These are phyloP conservation scores for Nothura maculosa DNA, from an alignment of 2,797 vertebrate genomes.

Conservation along the genomic window DNA sequence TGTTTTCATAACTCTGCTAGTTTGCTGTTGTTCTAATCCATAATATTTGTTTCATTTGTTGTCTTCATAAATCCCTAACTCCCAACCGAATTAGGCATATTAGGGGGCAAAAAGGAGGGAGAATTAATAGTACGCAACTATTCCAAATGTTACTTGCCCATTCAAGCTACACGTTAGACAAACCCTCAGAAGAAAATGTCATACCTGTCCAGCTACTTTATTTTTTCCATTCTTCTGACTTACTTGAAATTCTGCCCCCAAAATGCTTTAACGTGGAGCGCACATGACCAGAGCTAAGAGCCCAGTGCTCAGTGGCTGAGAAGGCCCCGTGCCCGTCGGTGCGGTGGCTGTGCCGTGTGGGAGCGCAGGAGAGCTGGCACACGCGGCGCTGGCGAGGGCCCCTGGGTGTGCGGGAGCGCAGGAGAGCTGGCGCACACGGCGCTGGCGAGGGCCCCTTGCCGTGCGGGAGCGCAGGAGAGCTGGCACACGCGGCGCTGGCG, in stretches of 20 bases:
- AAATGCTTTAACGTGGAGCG: neutral
- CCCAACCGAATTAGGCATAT: neutral
- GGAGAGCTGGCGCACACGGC: too few species aligned
- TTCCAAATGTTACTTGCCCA: neutral
- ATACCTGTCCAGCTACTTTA: neutral
- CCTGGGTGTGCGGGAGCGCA: too few species aligned
- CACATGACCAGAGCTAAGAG: neutral
- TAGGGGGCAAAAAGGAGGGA: neutral
- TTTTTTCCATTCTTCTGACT: neutral
- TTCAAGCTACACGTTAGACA: neutral
- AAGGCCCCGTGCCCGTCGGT: neutral
- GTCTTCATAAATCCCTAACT: neutral
- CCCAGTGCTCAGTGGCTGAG: neutral
- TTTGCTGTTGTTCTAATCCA: neutral
- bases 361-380: too few species aligned
- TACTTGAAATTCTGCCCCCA: neutral
- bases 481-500: too few species aligned
- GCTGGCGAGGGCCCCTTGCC: neutral
- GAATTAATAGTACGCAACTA: neutral
- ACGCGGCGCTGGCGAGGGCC: neutral
- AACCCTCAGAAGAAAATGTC: neutral
- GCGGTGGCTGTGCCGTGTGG: neutral
- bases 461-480: too few species aligned
- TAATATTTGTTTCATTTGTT: neutral
- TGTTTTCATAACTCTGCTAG: neutral